Conservation (phyloP, 2,797 vertebrate species). For the Carapus acus region DNA sequence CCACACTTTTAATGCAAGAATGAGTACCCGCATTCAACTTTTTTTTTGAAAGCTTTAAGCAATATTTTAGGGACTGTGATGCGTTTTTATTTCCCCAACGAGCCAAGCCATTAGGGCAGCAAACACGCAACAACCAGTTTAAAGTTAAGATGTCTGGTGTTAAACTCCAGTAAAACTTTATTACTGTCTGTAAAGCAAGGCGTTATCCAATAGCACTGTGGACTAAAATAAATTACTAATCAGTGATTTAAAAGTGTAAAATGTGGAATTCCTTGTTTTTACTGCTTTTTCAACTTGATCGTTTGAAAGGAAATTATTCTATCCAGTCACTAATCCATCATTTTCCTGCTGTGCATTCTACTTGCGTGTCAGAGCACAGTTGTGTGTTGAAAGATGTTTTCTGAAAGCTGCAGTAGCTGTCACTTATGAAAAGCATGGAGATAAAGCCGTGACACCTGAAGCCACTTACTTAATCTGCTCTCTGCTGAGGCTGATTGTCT, state of each 20-base stretch:
- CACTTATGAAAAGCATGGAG: slow-evolving; percentile 38
- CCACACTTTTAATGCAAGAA: background rate
- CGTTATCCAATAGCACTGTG: too few species aligned
- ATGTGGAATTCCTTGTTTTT: too few species aligned
- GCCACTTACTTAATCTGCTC: slow-evolving; percentile 60
- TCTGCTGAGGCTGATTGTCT: slow-evolving; percentile 70
- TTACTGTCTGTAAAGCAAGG: background rate
- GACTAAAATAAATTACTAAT: too few species aligned
- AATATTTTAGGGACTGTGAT: too few species aligned
- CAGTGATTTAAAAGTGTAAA: too few species aligned
- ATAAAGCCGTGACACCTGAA: slow-evolving; percentile 57
- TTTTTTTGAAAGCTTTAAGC: too few species aligned
- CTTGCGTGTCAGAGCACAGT: background rate
- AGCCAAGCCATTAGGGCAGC: background rate
- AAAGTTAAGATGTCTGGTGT: slow-evolving; percentile 7
- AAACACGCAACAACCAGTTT: background rate
- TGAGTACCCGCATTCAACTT: background rate
- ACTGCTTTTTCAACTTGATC: too few species aligned
- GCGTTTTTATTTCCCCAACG: background rate
- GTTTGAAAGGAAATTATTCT: background rate
- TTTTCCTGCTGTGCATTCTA: slow-evolving; percentile 6
- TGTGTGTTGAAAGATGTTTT: slow-evolving; percentile 38
- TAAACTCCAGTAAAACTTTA: background rate
- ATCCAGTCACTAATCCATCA: slow-evolving; percentile 15
- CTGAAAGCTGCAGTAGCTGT: slow-evolving; percentile 39